Evolutionary conservation across 2,797 vertebrate genomes (phyloP).

Genomic region (Diceros bicornis): DNA sequence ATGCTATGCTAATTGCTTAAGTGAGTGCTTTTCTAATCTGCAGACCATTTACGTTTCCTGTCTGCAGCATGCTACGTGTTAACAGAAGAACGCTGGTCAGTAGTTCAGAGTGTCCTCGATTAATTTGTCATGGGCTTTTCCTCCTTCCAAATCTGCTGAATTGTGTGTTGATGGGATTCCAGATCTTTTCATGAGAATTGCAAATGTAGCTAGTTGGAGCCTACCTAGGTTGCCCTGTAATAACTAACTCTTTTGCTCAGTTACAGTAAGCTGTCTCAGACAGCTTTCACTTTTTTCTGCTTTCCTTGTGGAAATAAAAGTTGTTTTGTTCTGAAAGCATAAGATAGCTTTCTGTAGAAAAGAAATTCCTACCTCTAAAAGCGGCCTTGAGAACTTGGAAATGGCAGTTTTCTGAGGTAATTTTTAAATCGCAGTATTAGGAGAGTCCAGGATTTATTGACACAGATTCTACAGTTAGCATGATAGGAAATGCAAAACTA

Average conservation of each 20-base stretch:
- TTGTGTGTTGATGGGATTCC: conserved; percentile 43
- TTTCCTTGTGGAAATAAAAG: conserved; percentile 64
- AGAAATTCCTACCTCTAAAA: conserved; percentile 88
- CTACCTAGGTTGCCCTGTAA: conserved; percentile 61
- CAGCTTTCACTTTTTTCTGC: conserved; percentile 52
- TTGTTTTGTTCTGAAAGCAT: conserved; percentile 86
- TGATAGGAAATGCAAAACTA: conserved; percentile 63
- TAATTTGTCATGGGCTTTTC: conserved; percentile 49
- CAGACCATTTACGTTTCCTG: conserved; percentile 33
- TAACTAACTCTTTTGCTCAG: conserved; percentile 31
- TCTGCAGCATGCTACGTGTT: conserved; percentile 42
- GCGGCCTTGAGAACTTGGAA: conserved; percentile 80
- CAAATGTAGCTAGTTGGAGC: conserved; percentile 71
- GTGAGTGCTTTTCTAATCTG: conserved; percentile 59
- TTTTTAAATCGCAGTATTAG: conserved; percentile 55
- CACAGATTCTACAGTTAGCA: conserved; percentile 37
- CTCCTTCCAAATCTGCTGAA: conserved; percentile 30
- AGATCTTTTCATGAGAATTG: conserved; percentile 70
- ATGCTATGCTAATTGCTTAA: conserved; percentile 56
- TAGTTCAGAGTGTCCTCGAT: conserved; percentile 34
- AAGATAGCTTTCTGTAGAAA: conserved; percentile 87
- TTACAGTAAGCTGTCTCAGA: background rate
- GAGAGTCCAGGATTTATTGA: conserved; percentile 62
- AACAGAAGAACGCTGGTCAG: background rate
- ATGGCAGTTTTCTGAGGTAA: conserved; percentile 82